These are phyloP conservation scores for Drosophila asahinai DNA, from an alignment of 1,140 invertebrate genomes.

Conservation along the genomic window DNA sequence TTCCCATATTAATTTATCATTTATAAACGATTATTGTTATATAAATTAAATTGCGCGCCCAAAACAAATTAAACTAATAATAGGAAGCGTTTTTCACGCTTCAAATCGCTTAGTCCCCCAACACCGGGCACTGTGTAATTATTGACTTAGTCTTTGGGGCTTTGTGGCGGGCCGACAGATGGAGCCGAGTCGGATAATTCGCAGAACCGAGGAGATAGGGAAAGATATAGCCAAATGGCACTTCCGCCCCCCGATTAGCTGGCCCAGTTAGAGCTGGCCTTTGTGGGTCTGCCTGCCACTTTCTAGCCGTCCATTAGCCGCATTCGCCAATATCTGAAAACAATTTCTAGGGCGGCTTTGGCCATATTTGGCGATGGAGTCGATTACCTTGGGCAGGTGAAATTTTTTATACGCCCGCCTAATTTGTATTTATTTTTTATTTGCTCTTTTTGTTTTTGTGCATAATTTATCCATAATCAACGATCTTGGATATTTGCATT, in stretches of 20 bases:
- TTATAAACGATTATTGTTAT: constrained; percentile 83
- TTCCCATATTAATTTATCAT: constrained; percentile 84
- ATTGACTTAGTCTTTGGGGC: constrained; percentile 65
- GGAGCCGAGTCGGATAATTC: constrained; percentile 15
- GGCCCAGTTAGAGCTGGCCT: constrained; percentile 34
- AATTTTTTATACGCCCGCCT: constrained; percentile 68
- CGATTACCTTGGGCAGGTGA: constrained; percentile 78
- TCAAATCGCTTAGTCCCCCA: constrained; percentile 34
- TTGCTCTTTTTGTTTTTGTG: constrained; percentile 33
- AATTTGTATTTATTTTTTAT: constrained; percentile 50
- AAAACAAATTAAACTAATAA: constrained; percentile 83
- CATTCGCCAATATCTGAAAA: constrained; percentile 36
- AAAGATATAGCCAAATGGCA: constrained; percentile 33
- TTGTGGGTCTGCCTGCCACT: constrained; percentile 36
- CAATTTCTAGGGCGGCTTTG: constrained; percentile 67
- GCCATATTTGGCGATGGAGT: constrained; percentile 54
- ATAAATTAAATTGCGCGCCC: constrained; percentile 82
- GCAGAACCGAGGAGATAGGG: constrained; percentile 35
- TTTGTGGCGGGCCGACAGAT: constrained; percentile 49
- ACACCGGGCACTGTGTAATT: constrained; percentile 55
- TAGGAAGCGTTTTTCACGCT: constrained; percentile 82
- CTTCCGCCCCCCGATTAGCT: constrained; percentile 61
- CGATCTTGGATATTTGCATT: constrained; percentile 65
- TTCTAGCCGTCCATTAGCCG: constrained; percentile 56
- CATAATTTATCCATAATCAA: constrained; percentile 70